Base-by-base conservation (phyloP, 2,113 vertebrate genomes). In the pig (Sus scrofa) region DNA sequence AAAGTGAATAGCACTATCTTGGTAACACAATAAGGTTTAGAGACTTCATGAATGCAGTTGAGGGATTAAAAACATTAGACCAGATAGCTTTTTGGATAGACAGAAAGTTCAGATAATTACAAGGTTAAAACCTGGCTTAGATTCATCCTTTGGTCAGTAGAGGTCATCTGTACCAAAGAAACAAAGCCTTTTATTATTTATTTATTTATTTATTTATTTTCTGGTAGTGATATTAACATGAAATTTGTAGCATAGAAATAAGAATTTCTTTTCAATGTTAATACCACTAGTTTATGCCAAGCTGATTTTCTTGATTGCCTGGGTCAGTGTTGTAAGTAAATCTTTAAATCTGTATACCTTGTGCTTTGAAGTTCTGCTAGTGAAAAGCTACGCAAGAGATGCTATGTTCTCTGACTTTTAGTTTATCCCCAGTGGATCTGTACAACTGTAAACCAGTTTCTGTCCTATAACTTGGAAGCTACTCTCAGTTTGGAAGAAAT, bases 101-200 rank as follows among this genome's bases (percentile, higher is more conserved):
- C 39, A 68, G 89, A 50, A 81, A 90, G 11, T 85, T 70, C 86
- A 68, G 37, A 14, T 91, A 93, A 52, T 39, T 84, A 1, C 56
- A 58, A 85, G 30, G 68, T 22, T 86, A 83, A 37, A 54, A 90
- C 39, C 19, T 96, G 63, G 32, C 50, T 89, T 92, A 54, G 52
- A 82, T 75, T 93, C 82, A 86, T 75, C 74, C 58, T 95, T 95
- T 82, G 60, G 82, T 95, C 58, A 86, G 67, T 93, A 86, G 71
- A 91, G 78, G 83, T 89, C 90, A 91, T 62, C 32, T 77, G 62
- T 84, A 70, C 37, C 75, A 91, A 91, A 92, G 67, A 82, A 93
- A 86, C 50, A 86, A 79, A 86, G 54, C 24, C 3, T 22, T 44
- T 56, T 90, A 34, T 3, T 84, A 26, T 52, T 6, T 67, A 10